Evolutionary conservation across 1,140 invertebrate genomes (phyloP).

Genomic region (Contarinia nasturtii): DNA sequence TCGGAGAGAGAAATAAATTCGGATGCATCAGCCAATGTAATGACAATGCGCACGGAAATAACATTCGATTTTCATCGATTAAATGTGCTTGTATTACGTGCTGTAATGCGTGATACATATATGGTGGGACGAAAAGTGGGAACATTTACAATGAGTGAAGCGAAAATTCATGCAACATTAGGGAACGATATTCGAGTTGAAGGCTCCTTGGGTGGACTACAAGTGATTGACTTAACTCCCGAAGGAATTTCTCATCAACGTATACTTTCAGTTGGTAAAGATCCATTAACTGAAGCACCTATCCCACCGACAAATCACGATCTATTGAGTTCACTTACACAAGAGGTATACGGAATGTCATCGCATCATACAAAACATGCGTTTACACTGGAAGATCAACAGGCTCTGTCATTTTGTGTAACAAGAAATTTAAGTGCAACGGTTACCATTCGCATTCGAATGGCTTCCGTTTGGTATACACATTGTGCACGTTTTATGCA

Average conservation of each 20-base stretch:
- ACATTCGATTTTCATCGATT: conserved; percentile 84
- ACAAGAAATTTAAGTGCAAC: conserved; percentile 26
- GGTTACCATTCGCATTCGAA: conserved; percentile 40
- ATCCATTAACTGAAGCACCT: conserved; percentile 34
- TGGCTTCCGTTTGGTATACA: conserved; percentile 87
- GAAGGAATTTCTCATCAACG: conserved; percentile 66
- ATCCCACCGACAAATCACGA: conserved; percentile 10
- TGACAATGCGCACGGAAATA: conserved; percentile 42
- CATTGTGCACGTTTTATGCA: conserved; percentile 71
- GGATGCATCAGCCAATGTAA: neutral
- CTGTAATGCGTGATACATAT: conserved; percentile 48
- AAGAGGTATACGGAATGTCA: conserved; percentile 29
- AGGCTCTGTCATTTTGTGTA: conserved; percentile 47
- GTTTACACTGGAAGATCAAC: conserved; percentile 20
- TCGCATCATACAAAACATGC: conserved; percentile 5
- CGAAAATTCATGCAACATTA: conserved; percentile 73
- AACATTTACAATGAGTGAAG: conserved; percentile 78
- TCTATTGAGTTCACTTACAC: conserved; percentile 18
- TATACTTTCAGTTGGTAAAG: conserved; percentile 68
- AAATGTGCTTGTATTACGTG: conserved; percentile 68
- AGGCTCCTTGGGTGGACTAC: conserved; percentile 77
- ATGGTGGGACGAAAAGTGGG: conserved; percentile 73
- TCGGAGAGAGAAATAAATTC: neutral
- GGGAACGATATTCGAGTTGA: conserved; percentile 45
- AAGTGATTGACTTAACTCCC: conserved; percentile 73